Conservation (phyloP, 1,140 invertebrate genomes). For the Ditylenchus dipsaci region DNA sequence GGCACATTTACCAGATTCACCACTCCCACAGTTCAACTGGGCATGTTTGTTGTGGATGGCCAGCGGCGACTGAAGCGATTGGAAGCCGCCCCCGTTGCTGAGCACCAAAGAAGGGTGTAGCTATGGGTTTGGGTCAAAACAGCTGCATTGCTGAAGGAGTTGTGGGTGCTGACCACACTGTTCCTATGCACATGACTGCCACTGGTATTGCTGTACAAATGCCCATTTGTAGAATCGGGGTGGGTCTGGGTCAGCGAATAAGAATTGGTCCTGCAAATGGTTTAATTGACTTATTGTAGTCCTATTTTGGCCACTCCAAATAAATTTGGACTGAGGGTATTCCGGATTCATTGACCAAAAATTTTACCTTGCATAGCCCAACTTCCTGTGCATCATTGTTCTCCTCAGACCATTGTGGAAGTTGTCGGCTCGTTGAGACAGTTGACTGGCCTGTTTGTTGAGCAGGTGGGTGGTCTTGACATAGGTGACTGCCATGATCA, state of each 20-base stretch:
- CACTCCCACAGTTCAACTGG: no score
- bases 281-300: neutral
- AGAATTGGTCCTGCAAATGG: neutral
- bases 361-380: slow-evolving; percentile 23
- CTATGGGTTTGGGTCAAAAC: neutral
- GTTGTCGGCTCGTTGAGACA: slow-evolving; percentile 34
- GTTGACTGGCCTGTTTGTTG: slow-evolving; percentile 61
- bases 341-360: neutral
- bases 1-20: no score
- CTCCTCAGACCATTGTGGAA: slow-evolving; percentile 46
- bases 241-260: neutral
- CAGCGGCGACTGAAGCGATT: no score
- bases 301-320: neutral
- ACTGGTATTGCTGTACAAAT: no score
- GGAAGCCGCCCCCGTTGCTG: no score
- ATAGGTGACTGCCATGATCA: slow-evolving; percentile 88
- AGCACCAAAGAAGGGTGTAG: no score
- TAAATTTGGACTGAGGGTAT: neutral
- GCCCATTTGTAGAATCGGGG: no score
- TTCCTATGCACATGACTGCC: neutral
- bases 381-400: slow-evolving; percentile 46
- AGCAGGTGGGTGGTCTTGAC: slow-evolving; percentile 78
- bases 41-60: no score
- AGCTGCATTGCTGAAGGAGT: neutral
- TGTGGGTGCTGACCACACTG: neutral